These are phyloP conservation scores for Aromia moschata DNA, from an alignment of 2,888 invertebrate genomes.

Conservation along the genomic window DNA sequence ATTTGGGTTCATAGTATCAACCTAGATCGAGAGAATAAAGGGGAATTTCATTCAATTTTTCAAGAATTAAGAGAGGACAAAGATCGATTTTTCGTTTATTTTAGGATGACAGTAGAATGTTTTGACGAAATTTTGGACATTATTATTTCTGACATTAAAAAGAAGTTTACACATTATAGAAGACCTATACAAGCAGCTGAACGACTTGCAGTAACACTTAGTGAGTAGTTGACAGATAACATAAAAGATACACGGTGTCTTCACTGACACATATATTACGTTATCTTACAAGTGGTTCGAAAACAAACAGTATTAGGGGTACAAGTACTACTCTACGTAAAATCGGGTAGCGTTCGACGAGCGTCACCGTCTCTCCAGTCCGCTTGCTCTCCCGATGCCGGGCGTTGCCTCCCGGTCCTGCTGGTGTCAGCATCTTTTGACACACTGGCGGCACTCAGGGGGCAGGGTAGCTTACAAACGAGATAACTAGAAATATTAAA, in stretches of 20 bases:
- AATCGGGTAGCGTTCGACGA: too few species aligned
- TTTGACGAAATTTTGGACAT: conserved; percentile 24
- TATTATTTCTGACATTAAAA: conserved; percentile 10
- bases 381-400: too few species aligned
- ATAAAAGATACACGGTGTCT: neutral
- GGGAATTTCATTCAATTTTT: conserved; percentile 21
- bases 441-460: too few species aligned
- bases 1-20: conserved; percentile 10
- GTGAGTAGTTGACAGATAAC: neutral
- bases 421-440: too few species aligned
- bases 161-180: neutral
- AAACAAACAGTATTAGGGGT: too few species aligned
- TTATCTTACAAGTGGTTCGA: too few species aligned
- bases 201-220: neutral
- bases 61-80: conserved; percentile 14
- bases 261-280: too few species aligned
- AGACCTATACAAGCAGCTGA: neutral
- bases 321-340: too few species aligned
- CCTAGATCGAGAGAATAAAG: conserved; percentile 1
- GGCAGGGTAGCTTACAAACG: too few species aligned
- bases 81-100: conserved; percentile 27
- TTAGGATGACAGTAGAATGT: conserved; percentile 25
- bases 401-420: too few species aligned
- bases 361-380: too few species aligned
- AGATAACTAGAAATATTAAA: too few species aligned